Percentiles rank a stretch among this genome's conserved stretches.
These are phyloP conservation scores for Neopipo cinnamomea DNA, from an alignment of 2,113 vertebrate genomes.

Conservation along the genomic window DNA sequence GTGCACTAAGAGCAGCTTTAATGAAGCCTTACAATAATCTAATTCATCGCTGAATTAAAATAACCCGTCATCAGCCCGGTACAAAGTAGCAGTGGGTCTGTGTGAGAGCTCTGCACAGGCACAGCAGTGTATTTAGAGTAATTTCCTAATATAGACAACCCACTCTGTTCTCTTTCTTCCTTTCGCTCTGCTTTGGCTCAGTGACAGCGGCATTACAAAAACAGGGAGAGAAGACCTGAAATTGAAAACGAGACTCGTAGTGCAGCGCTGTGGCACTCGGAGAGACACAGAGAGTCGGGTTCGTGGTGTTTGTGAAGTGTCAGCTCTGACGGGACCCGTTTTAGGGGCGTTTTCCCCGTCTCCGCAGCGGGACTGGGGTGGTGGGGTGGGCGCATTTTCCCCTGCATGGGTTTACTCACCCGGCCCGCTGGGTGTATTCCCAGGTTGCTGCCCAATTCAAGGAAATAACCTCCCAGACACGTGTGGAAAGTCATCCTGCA, in stretches of 20 bases:
- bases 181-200: not conserved
- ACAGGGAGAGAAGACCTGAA: not conserved
- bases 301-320: accelerated
- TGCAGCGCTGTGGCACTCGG: not conserved
- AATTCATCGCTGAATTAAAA: not conserved
- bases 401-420: not conserved
- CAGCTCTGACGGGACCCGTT: not conserved
- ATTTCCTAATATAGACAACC: not conserved
- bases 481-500: accelerated
- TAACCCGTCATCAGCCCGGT: not conserved
- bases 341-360: not conserved
- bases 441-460: not conserved
- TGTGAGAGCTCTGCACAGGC: not conserved
- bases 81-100: not conserved
- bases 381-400: accelerated
- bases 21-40: not conserved
- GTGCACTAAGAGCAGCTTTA: not conserved
- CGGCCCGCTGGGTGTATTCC: not conserved
- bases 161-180: not conserved
- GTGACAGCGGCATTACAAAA: not conserved
- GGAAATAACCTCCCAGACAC: accelerated
- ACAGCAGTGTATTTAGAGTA: not conserved
- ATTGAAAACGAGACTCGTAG: not conserved
- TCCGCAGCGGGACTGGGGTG: accelerated
- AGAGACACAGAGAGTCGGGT: not conserved